Conservation (phyloP, 2,888 invertebrate species). For the Himalopsyche japonica region DNA sequence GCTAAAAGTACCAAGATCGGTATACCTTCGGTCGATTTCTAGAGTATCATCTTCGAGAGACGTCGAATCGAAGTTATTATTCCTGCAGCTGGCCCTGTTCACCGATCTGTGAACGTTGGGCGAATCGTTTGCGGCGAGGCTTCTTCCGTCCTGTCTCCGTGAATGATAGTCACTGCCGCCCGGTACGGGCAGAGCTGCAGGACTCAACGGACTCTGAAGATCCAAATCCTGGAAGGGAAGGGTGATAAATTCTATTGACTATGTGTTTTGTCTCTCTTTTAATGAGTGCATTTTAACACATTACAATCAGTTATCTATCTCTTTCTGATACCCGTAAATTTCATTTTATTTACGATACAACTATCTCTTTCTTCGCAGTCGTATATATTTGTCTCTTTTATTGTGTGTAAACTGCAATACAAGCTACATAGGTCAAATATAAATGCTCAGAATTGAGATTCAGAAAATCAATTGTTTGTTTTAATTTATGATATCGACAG, state of each 20-base stretch:
- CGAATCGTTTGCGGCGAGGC: conserved; percentile 13
- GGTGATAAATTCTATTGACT: neutral
- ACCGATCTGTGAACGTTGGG: neutral
- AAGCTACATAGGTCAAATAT: too few relatives aligned
- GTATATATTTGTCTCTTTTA: too few relatives aligned
- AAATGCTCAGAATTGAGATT: too few relatives aligned
- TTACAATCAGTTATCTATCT: neutral
- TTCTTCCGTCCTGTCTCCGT: neutral
- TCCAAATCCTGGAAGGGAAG: neutral
- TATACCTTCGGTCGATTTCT: conserved; percentile 42
- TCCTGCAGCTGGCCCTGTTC: neutral
- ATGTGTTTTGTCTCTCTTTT: neutral
- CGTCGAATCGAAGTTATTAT: conserved; percentile 17
- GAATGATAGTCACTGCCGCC: neutral
- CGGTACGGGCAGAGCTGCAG: conserved; percentile 33
- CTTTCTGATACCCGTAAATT: neutral
- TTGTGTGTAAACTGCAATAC: too few relatives aligned
- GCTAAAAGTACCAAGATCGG: too few relatives aligned
- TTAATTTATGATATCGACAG: too few relatives aligned
- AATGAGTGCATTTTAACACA: neutral
- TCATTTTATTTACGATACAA: neutral
- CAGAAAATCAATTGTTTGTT: too few relatives aligned
- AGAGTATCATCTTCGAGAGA: conserved; percentile 47
- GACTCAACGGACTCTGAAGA: conserved; percentile 27
- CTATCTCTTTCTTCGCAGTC: neutral